phyloP scores from a whole-genome alignment of 2,797 vertebrate genomes.

The Xenops minutus region DNA sequence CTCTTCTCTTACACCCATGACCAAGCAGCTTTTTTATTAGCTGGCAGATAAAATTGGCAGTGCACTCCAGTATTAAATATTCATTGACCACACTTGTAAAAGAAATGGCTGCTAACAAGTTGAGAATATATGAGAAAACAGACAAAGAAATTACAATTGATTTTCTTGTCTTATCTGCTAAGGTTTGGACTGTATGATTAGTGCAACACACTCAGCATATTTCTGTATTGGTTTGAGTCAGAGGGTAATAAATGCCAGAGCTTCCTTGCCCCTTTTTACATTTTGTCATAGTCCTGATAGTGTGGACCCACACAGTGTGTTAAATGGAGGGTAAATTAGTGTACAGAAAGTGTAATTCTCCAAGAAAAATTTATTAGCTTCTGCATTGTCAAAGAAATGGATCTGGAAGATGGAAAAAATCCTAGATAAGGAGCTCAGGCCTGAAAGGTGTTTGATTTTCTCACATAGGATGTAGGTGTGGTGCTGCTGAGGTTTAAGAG shows the following conservation, averaged over 20 bases:
- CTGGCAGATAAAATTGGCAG: constrained; percentile 62
- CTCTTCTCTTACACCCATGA: constrained; percentile 35
- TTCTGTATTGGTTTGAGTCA: not conserved
- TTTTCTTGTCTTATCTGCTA: constrained; percentile 65
- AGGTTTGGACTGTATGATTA: constrained; percentile 28
- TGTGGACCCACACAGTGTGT: not conserved
- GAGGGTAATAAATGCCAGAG: not conserved
- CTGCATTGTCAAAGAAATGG: not conserved
- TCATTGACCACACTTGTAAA: constrained; percentile 45
- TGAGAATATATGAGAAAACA: constrained; percentile 60
- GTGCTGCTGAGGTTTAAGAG: not conserved
- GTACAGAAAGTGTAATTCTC: not conserved
- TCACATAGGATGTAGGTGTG: not conserved
- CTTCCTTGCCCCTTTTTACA: not conserved
- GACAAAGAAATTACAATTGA: constrained; percentile 65
- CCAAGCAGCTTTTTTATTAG: constrained; percentile 65
- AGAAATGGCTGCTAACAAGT: constrained; percentile 53
- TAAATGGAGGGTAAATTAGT: not conserved
- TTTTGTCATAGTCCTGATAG: not conserved
- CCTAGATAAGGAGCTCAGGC: not conserved
- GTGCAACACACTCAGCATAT: constrained; percentile 15
- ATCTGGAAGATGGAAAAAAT: not conserved
- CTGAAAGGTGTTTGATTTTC: not conserved
- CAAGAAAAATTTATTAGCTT: not conserved
- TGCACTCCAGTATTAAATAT: constrained; percentile 55